phyloP scores from a whole-genome alignment of 64 coral and sea anemone species.

The Porites australiensis region DNA sequence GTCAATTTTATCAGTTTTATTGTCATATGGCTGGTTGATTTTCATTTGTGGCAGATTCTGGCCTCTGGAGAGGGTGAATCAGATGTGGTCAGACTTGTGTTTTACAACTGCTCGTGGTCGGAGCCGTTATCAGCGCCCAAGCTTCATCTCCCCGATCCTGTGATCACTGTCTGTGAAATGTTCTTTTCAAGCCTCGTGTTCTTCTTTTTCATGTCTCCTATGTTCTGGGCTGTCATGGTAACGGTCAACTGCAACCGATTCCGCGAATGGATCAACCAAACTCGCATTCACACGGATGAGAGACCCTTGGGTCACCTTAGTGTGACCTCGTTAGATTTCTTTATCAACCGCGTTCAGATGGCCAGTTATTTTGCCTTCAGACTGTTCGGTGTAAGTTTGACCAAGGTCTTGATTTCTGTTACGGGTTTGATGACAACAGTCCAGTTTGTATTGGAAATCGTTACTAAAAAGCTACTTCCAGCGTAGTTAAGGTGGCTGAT shows the following conservation, averaged over 20 bases:
- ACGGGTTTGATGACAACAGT: conserved; percentile 58
- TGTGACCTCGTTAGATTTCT: conserved; percentile 44
- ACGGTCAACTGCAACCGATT: conserved; percentile 39
- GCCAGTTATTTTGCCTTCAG: conserved; percentile 47
- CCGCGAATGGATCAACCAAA: conserved; percentile 32
- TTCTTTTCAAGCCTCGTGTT: conserved; percentile 51
- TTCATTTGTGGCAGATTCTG: conserved; percentile 50
- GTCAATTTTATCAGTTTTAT: conserved; percentile 41
- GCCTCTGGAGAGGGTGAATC: not conserved
- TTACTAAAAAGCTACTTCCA: conserved; percentile 15
- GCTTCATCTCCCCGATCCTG: not conserved
- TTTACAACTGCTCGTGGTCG: conserved; percentile 40
- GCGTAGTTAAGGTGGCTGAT: not conserved
- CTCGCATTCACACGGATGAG: not conserved
- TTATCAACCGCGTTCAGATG: conserved; percentile 58
- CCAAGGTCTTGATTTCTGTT: conserved; percentile 11
- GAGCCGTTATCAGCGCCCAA: not conserved
- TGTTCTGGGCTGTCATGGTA: conserved; percentile 62
- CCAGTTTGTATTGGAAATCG: conserved; percentile 9
- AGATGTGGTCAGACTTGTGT: conserved; percentile 28
- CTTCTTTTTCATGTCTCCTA: conserved; percentile 48
- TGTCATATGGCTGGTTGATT: conserved; percentile 30
- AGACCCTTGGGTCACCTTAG: conserved; percentile 31
- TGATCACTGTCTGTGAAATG: conserved; percentile 46
- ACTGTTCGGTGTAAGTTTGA: conserved; percentile 22